Evolutionary conservation across 2,888 invertebrate species (phyloP).

Genomic region (Dichetophora obliterata): DNA sequence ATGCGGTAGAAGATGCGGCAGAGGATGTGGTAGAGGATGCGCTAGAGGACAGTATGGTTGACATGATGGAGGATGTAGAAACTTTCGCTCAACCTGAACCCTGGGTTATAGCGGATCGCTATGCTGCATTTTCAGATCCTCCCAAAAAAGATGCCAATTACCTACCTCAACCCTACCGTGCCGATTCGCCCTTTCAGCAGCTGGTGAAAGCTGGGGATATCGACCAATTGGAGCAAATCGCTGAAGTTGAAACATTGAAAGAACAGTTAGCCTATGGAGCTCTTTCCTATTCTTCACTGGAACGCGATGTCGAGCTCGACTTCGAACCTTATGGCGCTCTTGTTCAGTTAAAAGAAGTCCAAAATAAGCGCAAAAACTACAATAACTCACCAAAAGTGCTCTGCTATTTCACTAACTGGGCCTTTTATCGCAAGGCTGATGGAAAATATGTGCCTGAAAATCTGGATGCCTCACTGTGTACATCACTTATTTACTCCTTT

Average conservation of each 20-base stretch:
- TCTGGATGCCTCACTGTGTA: conserved; percentile 85
- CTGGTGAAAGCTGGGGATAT: conserved; percentile 60
- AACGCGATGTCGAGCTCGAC: conserved; percentile 32
- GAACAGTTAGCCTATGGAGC: conserved; percentile 57
- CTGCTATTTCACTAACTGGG: conserved; percentile 92
- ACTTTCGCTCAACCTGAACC: conserved; percentile 51
- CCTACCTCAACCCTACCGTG: conserved; percentile 64
- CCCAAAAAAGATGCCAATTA: conserved; percentile 49
- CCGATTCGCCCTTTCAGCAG: conserved; percentile 67
- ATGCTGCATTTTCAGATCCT: conserved; percentile 61
- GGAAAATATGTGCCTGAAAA: conserved; percentile 90
- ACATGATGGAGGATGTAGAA: conserved; percentile 43
- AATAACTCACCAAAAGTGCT: conserved; percentile 74
- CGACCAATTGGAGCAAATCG: conserved; percentile 55
- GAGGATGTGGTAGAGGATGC: background rate
- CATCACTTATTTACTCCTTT: conserved; percentile 91
- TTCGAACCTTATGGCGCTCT: conserved; percentile 59
- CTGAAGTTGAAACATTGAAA: conserved; percentile 53
- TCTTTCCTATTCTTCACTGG: conserved; percentile 35
- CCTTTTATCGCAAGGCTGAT: conserved; percentile 84
- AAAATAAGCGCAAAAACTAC: conserved; percentile 54
- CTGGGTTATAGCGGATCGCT: conserved; percentile 60
- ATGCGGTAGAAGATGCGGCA: conserved; percentile 42
- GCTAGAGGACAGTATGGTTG: conserved; percentile 46
- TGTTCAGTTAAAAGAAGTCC: conserved; percentile 52